These are phyloP conservation scores for Onychomys arenicola DNA, from an alignment of 2,797 vertebrate genomes.

Conservation along the genomic window DNA sequence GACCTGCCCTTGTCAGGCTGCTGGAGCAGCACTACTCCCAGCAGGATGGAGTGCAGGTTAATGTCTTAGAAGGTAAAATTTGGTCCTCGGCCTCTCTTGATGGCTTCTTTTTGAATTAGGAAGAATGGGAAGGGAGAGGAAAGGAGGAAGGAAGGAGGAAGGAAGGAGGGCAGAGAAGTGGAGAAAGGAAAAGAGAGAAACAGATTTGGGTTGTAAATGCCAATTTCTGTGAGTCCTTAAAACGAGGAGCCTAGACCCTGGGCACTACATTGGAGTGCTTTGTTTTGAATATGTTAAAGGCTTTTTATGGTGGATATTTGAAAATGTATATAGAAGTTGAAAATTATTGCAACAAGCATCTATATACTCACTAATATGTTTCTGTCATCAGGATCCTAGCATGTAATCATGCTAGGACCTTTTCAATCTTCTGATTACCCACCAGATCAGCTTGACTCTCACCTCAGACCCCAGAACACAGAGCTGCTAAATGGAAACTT, in stretches of 20 bases:
- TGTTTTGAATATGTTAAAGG: background rate
- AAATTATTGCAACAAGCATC: background rate
- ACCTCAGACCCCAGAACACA: background rate
- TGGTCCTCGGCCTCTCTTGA: background rate
- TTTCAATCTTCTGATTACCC: background rate
- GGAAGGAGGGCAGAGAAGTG: background rate
- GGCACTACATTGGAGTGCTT: background rate
- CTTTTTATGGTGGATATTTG: slow-evolving; percentile 30
- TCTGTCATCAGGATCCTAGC: background rate
- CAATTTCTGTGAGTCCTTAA: slow-evolving; percentile 15
- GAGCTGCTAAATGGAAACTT: background rate
- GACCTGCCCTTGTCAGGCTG: background rate
- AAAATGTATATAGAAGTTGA: background rate
- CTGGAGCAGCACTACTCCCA: background rate
- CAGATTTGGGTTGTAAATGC: background rate
- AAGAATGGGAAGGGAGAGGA: background rate
- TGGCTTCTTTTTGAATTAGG: slow-evolving; percentile 4
- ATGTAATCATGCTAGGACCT: background rate
- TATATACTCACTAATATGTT: background rate
- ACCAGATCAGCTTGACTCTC: background rate
- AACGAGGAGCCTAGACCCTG: background rate
- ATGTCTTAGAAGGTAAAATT: background rate
- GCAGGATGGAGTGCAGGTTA: background rate
- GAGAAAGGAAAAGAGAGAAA: background rate
- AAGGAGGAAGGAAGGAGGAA: background rate